phyloP scores from a whole-genome alignment of 1,140 invertebrate species.

The Drosophila littoralis region DNA sequence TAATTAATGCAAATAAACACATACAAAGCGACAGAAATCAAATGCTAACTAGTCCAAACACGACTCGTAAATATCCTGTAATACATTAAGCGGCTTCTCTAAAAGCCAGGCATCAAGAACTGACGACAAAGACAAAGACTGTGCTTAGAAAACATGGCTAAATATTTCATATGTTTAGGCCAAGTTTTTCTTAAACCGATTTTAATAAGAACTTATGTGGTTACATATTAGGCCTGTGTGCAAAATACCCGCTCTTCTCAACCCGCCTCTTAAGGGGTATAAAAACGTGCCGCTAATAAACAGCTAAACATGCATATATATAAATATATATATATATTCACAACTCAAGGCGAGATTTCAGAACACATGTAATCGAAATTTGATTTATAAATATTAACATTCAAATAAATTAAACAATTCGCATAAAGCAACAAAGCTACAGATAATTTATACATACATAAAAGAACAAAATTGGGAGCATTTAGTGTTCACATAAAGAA shows the following conservation, averaged over 20 bases:
- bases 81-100: constrained; percentile 8
- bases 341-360: constrained; percentile 54
- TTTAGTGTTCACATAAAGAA: constrained; percentile 7
- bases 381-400: constrained; percentile 74
- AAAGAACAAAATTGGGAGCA: background rate
- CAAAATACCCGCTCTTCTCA: constrained; percentile 13
- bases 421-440: constrained; percentile 31
- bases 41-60: constrained; percentile 17
- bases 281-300: constrained; percentile 54
- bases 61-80: constrained; percentile 15
- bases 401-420: constrained; percentile 69
- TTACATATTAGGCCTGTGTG: background rate
- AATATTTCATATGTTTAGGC: too few relatives aligned
- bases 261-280: background rate
- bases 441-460: constrained; percentile 13
- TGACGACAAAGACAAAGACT: too few relatives aligned
- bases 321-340: constrained; percentile 39
- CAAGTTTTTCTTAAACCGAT: too few relatives aligned
- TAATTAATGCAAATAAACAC: constrained; percentile 82
- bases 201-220: constrained; percentile 1
- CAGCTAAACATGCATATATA: constrained; percentile 42
- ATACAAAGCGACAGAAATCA: constrained; percentile 50
- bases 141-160: too few relatives aligned
- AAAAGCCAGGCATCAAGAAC: too few relatives aligned
- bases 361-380: constrained; percentile 73